Evolutionary conservation across 1,140 invertebrate genomes (phyloP), one percentile per base, ranked within the genome.

Genomic region (Lutraria rhynchaena): DNA sequence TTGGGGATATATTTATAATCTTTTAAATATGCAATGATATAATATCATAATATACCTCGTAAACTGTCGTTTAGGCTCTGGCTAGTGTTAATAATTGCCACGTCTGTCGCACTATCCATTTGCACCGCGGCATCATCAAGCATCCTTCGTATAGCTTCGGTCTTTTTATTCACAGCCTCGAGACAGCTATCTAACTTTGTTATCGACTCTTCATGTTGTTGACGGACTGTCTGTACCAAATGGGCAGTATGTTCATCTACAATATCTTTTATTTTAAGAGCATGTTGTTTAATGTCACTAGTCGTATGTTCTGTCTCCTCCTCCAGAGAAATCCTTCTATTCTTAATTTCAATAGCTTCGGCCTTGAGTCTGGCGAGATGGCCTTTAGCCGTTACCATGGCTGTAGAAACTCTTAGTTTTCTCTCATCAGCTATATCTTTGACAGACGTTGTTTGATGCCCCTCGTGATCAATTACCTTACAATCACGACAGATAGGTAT

Each of bases 181-280:
- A 80, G 53, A 44, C 76, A 80, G 17, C 15, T 69, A 19, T 80
- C 65, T 13, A 80, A 44, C 53, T 80, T 80, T 24, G 53, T 24
- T n/a, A 80, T 58, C 11, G 61, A 67, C 35, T 80, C 76, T 19
- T 80, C 76, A 41, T 80, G 76, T 70, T 80, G 76, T 33, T 70
- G 49, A 7, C 53, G 17, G 9, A 80, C 76, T 33, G 24, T 44
- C 29, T 80, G 63, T 17, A 80, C 44, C 1, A 80, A 35, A 33
- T 67, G 63, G 7, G 49, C 76, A 44, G 63, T 3, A 24, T 80
- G 76, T 33, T 80, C 76, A 57, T 80, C 76, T 0, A 70, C 65
- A 17, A 80, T 80, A 29, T 80, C 76, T 41, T 80, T 80, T 3
- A 80, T 80, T 22, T 63, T 65, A 1, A 65, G 13, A 27, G 76